These are phyloP conservation scores for Allacma fusca DNA, from an alignment of 2,888 invertebrate genomes.

Conservation along the genomic window DNA sequence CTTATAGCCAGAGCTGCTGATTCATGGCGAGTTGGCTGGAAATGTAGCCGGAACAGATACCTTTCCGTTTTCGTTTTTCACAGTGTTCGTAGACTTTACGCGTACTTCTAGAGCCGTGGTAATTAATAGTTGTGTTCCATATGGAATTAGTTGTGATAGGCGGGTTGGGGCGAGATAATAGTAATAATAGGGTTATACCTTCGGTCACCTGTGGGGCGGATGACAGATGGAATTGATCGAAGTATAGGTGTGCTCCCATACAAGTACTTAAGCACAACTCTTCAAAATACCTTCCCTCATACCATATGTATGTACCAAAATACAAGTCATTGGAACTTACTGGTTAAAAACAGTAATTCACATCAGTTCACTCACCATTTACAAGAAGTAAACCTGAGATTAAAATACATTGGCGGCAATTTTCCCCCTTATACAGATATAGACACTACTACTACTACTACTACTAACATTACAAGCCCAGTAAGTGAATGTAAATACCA, in stretches of 20 bases:
- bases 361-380: background rate
- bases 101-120: background rate
- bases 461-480: too few relatives aligned
- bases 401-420: background rate
- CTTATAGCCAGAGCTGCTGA: background rate
- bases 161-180: slow-evolving; percentile 30
- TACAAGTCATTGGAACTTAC: too few relatives aligned
- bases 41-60: slow-evolving; percentile 9
- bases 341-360: slow-evolving; percentile 33
- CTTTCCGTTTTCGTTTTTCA: slow-evolving; percentile 1
- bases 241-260: slow-evolving; percentile 22
- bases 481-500: too few relatives aligned
- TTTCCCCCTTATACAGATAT: too few relatives aligned
- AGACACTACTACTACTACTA: too few relatives aligned
- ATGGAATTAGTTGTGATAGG: slow-evolving; percentile 32
- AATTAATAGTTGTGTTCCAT: slow-evolving; percentile 33
- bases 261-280: background rate
- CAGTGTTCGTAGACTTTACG: background rate
- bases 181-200: slow-evolving; percentile 42
- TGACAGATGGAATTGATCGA: slow-evolving; percentile 44
- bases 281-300: background rate
- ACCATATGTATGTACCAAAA: background rate
- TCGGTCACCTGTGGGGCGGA: slow-evolving; percentile 48
- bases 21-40: slow-evolving; percentile 6
- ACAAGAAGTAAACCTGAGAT: background rate